Evolutionary conservation across 2,113 vertebrate species (phyloP).

Genomic region (Megaceryle maxima): DNA sequence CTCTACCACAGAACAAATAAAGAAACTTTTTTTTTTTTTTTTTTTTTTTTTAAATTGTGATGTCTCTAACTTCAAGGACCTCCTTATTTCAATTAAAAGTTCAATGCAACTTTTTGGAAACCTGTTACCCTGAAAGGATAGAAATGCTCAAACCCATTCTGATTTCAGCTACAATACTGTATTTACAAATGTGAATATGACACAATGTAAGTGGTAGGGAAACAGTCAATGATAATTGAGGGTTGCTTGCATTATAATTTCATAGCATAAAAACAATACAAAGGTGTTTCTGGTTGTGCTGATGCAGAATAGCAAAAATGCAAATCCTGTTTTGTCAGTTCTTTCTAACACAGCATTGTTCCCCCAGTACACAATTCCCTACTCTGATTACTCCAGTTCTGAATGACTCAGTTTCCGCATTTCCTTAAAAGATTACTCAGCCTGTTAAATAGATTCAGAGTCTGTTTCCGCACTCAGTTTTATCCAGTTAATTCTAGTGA

Average conservation of each 20-base stretch:
- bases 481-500: background rate
- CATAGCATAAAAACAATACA: background rate
- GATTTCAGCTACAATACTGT: background rate
- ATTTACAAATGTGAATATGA: background rate
- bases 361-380: background rate
- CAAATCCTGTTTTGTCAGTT: background rate
- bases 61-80: background rate
- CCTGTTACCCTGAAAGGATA: background rate
- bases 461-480: background rate
- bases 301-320: background rate
- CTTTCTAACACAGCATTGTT: background rate
- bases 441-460: background rate
- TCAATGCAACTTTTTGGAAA: background rate
- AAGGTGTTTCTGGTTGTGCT: background rate
- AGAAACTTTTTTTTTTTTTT: background rate
- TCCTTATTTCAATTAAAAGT: background rate
- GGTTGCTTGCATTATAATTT: background rate
- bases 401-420: conserved; percentile 2
- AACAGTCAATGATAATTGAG: background rate
- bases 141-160: background rate
- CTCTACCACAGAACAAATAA: background rate
- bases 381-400: background rate
- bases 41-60: background rate
- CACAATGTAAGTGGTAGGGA: background rate
- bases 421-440: background rate